Evolutionary conservation across 2,888 invertebrate genomes (phyloP).

Genomic region (Achlya flavicornis): DNA sequence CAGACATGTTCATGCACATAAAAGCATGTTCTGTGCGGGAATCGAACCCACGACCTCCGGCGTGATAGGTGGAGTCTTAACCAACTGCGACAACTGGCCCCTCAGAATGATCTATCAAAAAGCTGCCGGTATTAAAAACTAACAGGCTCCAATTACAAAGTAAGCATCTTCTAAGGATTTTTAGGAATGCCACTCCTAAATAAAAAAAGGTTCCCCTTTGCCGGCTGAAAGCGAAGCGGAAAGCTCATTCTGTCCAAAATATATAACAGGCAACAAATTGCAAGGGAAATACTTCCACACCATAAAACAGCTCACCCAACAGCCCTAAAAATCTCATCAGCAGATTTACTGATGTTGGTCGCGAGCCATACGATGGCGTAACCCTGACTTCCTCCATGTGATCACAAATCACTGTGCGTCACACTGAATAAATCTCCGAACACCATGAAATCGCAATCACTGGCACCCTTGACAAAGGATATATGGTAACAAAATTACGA

Average conservation of each 20-base stretch:
- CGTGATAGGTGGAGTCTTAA: no score
- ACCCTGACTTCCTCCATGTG: not conserved
- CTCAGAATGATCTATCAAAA: no score
- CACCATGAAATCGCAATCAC: conserved; percentile 6
- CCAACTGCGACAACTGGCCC: no score
- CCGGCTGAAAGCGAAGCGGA: no score
- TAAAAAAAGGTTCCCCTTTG: no score
- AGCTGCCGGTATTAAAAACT: no score
- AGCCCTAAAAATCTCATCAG: not conserved
- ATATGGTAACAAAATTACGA: not conserved
- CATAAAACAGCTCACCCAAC: not conserved
- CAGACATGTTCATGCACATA: no score
- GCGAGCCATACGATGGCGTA: not conserved
- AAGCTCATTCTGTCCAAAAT: not conserved
- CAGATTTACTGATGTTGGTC: not conserved
- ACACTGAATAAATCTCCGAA: not conserved
- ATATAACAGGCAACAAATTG: not conserved
- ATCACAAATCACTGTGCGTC: not conserved
- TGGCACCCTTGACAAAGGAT: conserved; percentile 2
- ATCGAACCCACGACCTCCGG: no score
- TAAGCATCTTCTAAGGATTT: no score
- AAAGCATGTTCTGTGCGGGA: no score
- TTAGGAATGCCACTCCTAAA: no score
- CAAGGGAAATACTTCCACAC: not conserved
- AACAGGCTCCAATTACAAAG: no score